Conservation (phyloP, 1,140 invertebrate species). For the Caenorhabditis inopinata region DNA sequence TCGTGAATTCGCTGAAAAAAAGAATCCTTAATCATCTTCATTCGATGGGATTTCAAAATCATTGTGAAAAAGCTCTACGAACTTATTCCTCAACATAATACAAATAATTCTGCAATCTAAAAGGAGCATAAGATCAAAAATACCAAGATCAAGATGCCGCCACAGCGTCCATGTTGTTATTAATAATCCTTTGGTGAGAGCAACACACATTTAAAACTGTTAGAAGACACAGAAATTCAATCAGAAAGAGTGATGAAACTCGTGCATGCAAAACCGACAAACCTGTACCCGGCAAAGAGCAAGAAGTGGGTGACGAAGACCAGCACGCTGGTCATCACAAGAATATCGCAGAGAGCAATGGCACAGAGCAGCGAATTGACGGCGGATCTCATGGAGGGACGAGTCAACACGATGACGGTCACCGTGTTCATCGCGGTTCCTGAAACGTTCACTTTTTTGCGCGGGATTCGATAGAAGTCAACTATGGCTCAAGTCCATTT, state of each 20-base stretch:
- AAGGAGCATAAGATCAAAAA: background rate
- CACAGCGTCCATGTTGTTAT: background rate
- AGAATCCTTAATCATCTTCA: too few species aligned
- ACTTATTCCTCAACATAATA: too few species aligned
- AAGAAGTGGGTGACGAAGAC: constrained; percentile 63
- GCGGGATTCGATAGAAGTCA: too few species aligned
- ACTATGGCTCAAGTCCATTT: too few species aligned
- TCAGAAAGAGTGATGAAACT: background rate
- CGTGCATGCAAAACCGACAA: constrained; percentile 26
- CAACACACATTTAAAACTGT: background rate
- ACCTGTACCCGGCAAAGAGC: constrained; percentile 51
- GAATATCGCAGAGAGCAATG: constrained; percentile 62
- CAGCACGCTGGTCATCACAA: constrained; percentile 62
- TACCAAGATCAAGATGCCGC: background rate
- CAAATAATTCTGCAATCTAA: too few species aligned
- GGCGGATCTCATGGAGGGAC: constrained; percentile 67
- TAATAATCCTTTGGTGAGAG: too few species aligned
- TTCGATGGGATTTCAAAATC: too few species aligned
- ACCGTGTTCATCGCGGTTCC: constrained; percentile 79
- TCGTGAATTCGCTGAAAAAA: too few species aligned
- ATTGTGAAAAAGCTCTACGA: too few species aligned
- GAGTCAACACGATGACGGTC: constrained; percentile 83
- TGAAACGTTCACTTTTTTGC: constrained; percentile 18
- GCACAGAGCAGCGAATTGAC: constrained; percentile 63
- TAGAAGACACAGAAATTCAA: background rate